These are phyloP conservation scores for Phalangium opilio DNA, from an alignment of 2,888 invertebrate species.

Conservation along the genomic window DNA sequence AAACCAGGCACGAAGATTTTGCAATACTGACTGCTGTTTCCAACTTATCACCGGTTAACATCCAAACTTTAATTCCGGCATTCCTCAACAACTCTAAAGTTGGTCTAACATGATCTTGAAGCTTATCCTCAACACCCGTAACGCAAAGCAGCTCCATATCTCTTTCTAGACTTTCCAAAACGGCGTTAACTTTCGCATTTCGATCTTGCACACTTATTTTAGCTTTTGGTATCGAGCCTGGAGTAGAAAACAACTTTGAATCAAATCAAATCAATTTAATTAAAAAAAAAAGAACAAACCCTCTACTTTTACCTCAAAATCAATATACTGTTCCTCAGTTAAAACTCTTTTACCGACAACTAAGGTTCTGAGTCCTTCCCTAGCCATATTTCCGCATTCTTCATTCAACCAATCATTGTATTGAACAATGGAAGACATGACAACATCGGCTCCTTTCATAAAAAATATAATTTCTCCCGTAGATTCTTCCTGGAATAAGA, in stretches of 20 bases:
- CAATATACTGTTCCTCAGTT: constrained; percentile 47
- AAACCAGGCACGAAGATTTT: constrained; percentile 81
- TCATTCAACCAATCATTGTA: constrained; percentile 90
- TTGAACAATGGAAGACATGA: constrained; percentile 74
- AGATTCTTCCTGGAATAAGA: constrained; percentile 41
- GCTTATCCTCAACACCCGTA: constrained; percentile 54
- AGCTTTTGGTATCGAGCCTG: constrained; percentile 61
- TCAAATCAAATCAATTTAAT: too few relatives aligned
- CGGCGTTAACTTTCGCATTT: constrained; percentile 63
- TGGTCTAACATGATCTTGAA: constrained; percentile 51
- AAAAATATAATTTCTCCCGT: constrained; percentile 83
- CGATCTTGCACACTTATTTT: constrained; percentile 71
- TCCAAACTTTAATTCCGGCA: constrained; percentile 60
- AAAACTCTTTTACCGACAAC: constrained; percentile 52
- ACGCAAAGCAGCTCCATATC: constrained; percentile 65
- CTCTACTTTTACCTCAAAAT: constrained; percentile 43
- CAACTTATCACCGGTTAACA: constrained; percentile 59
- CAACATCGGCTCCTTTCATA: constrained; percentile 94
- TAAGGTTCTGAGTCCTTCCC: constrained; percentile 52
- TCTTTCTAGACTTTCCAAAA: constrained; percentile 69
- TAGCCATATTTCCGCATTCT: constrained; percentile 86
- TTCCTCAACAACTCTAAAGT: constrained; percentile 52
- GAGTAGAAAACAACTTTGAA: too few relatives aligned
- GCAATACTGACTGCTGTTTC: constrained; percentile 98
- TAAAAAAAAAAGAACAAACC: too few relatives aligned